Base-by-base conservation (phyloP, 2,113 vertebrate genomes). In the Procavia capensis region DNA sequence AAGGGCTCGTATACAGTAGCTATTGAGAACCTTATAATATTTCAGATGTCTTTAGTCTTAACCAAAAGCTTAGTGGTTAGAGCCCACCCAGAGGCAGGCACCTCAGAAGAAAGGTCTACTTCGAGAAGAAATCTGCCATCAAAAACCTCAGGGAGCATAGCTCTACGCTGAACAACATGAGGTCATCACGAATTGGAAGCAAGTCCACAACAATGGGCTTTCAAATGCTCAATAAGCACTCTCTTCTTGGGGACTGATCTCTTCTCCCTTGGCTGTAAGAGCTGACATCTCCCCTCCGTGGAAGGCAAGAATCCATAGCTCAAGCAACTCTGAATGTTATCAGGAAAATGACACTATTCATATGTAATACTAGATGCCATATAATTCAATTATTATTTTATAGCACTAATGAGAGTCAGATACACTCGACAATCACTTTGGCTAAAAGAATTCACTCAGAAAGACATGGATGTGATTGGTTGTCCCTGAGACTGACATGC, bases 391-490 rank as follows among this genome's bases (percentile, higher is more conserved):
- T 91, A 61, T 95, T 88, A 88, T 92, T 94, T 95, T 79, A 88
- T 64, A 80, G 85, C 88, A 89, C 94, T 82, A 82, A 22, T 64
- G 50, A 94, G 27, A 89, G 50, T 74, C 39, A 84, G n/a, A 75
- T 90, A 88, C 47, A 17, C 64, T 88, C 29, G 88, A 68, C 85
- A 93, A 91, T 89, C 45, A 84, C 64, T 91, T 88, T 83, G 88
- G 75, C 43, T 95, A 29, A 96, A 96, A 95, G 61, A 41, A 93
- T 87, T 97, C 84, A 74, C 81, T 95, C 89, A 94, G 72, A 84
- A 88, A 81, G 74, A 92, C 31, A 20, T 45, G 29, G 41, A 34
- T 63, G 84, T 91, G 85, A 97, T 54, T 85, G 88, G 80, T 54
- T 87, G 36, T 85, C 75, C 59, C 61, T 63, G 64, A 96, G 95